Evolutionary conservation across 2,113 vertebrate genomes (phyloP), one percentile per base, ranked within the genome.

Genomic region (Odontesthes bonariensis): DNA sequence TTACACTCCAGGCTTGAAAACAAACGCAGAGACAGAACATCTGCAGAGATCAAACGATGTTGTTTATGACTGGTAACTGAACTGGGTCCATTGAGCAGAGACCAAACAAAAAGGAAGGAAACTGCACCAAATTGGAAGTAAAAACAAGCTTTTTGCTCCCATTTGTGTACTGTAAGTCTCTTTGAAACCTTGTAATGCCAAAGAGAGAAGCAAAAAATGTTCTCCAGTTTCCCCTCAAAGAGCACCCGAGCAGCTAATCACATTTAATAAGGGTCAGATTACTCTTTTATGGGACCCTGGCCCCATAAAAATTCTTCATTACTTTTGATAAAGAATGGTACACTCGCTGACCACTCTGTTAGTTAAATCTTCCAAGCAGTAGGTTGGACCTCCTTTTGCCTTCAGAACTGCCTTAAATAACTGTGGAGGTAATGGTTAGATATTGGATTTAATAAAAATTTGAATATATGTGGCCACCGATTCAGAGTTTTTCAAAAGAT

Each of bases 41-140:
- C 17, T 64, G 2, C 63, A 58, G 69, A 56, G 42, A 56, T 75
- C 23, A 46, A 60, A 72, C 16, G 35, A 56, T 27, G 5, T 42
- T 66, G 7, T 52, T 70, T 75, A 17, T 78, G 57, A 42, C 42
- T 11, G 17, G 19, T 55, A 74, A 27, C 44, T 72, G 9, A 64
- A 54, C 22, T 60, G 42, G 16, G 56, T 73, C 56, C 6, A 13
- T 57, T 66, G 10, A 67, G 51, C 55, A 14, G 42, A 46, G 13
- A 57, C 33, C 35, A 38, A 31, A 38, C 11, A 60, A 40, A 47
- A 58, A 12, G 20, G 3, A 20, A 31, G 22, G 14, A 61, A 51
- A 19, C 38, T 11, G 23, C 40, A 19, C 6, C n/a, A 32, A 56
- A n/a, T 27, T 33, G 12, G 13, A 33, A 19, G 46, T 2, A 4